These are phyloP conservation scores for Lophura nycthemera DNA, from an alignment of 2,113 vertebrate genomes.

Conservation along the genomic window DNA sequence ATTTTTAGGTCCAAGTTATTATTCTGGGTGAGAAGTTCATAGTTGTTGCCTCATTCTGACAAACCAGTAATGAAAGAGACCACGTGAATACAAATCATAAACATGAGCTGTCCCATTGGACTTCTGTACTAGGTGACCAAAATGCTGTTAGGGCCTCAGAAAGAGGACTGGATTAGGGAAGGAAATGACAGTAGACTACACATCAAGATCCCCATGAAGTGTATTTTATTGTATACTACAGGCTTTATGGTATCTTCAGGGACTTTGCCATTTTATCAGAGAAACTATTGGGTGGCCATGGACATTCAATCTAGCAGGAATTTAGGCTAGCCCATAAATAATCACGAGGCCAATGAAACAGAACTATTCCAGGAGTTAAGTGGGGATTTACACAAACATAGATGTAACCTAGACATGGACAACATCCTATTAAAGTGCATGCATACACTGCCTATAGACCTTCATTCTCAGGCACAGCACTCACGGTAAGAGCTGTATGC, in stretches of 20 bases:
- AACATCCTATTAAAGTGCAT: accelerated
- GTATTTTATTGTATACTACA: not conserved
- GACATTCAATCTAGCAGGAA: not conserved
- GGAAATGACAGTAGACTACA: not conserved
- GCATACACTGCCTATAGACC: accelerated
- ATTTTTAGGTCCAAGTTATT: not conserved
- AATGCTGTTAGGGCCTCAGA: accelerated
- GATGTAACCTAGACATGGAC: not conserved
- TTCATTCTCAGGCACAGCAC: accelerated
- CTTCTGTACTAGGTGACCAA: not conserved
- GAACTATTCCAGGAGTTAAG: not conserved
- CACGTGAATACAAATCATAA: accelerated
- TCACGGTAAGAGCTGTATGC: accelerated
- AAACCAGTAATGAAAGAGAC: not conserved
- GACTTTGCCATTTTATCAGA: not conserved
- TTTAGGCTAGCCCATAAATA: accelerated
- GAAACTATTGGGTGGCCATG: not conserved
- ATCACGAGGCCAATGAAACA: not conserved
- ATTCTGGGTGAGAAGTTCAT: not conserved
- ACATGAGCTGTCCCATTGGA: not conserved
- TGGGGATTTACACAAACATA: accelerated
- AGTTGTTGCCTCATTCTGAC: not conserved
- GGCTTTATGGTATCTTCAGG: not conserved
- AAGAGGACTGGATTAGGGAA: not conserved
- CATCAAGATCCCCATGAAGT: not conserved